These are phyloP conservation scores for Macrostomum lignano DNA, from an alignment of 1,140 invertebrate species.

Conservation along the genomic window DNA sequence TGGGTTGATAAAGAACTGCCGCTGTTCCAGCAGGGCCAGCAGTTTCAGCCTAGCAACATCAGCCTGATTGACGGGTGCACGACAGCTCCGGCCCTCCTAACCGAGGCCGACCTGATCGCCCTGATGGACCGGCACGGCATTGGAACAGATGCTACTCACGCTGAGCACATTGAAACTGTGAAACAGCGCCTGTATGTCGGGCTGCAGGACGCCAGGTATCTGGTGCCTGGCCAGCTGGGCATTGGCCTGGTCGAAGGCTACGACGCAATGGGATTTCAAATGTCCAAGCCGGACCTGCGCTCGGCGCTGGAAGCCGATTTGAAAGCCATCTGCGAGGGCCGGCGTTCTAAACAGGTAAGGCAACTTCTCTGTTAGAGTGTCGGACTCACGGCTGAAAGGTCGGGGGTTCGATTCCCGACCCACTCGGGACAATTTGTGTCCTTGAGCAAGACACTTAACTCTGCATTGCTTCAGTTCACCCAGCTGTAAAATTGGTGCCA, in stretches of 20 bases:
- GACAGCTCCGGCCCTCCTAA: constrained; percentile 51
- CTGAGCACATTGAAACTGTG: constrained; percentile 93
- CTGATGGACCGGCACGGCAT: constrained; percentile 99
- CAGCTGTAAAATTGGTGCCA: too few relatives aligned
- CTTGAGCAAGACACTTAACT: too few relatives aligned
- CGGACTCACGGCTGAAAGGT: too few relatives aligned
- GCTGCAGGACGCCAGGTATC: constrained; percentile 33
- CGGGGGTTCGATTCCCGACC: too few relatives aligned
- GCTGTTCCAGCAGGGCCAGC: constrained; percentile 34
- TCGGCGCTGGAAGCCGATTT: constrained; percentile 68
- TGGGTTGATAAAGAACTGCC: constrained; percentile 69
- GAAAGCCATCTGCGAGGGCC: too few relatives aligned
- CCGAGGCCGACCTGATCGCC: constrained; percentile 83
- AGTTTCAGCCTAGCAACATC: constrained; percentile 6
- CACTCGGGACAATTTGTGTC: too few relatives aligned
- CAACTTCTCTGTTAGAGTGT: too few relatives aligned
- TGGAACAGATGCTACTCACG: constrained; percentile 91
- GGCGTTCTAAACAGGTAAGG: too few relatives aligned
- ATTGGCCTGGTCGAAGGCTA: constrained; percentile 85
- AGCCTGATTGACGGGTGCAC: constrained; percentile 29
- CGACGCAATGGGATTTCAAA: constrained; percentile 62
- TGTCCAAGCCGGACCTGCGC: constrained; percentile 63
- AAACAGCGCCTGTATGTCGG: constrained; percentile 58
- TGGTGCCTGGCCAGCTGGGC: constrained; percentile 66
- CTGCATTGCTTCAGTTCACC: too few relatives aligned